phyloP scores from a whole-genome alignment of 2,797 vertebrate genomes.

The Melanotaenia nigrans region DNA sequence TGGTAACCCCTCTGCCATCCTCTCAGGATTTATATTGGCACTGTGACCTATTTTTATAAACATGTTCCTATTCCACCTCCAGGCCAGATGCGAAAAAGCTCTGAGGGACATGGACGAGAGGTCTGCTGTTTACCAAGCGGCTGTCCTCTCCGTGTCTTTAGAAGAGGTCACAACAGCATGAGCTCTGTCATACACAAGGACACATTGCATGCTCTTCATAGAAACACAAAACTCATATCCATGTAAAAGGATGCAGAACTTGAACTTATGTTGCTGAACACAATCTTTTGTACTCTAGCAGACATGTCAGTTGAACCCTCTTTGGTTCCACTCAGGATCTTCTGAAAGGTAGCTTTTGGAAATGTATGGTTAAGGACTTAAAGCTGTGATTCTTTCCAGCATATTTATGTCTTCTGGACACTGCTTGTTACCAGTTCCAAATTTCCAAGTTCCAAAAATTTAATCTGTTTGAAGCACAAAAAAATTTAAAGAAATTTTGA shows the following conservation, averaged over 20 bases:
- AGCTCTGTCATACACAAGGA: constrained; percentile 22
- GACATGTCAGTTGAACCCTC: not conserved
- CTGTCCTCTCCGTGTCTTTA: constrained; percentile 59
- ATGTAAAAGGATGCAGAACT: not conserved
- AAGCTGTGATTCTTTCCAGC: not conserved
- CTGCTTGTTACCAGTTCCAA: constrained; percentile 1
- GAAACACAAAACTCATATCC: not conserved
- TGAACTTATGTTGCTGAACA: not conserved
- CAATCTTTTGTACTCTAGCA: not conserved
- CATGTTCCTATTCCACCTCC: constrained; percentile 62
- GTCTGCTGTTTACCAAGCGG: constrained; percentile 67
- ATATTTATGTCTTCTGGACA: constrained; percentile 14
- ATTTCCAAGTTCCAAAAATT: constrained; percentile 2
- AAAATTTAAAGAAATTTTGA: not conserved
- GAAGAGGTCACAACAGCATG: constrained; percentile 66
- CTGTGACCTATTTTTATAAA: constrained; percentile 77
- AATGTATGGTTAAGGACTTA: not conserved
- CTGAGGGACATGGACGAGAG: constrained; percentile 57
- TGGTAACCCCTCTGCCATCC: constrained; percentile 62
- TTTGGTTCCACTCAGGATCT: not conserved
- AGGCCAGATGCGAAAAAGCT: constrained; percentile 64
- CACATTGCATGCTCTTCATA: not conserved
- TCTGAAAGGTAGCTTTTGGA: not conserved
- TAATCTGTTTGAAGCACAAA: not conserved
- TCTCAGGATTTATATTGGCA: constrained; percentile 67